These are phyloP conservation scores for Miniopterus natalensis DNA, from an alignment of 2,113 vertebrate species.

Conservation along the genomic window DNA sequence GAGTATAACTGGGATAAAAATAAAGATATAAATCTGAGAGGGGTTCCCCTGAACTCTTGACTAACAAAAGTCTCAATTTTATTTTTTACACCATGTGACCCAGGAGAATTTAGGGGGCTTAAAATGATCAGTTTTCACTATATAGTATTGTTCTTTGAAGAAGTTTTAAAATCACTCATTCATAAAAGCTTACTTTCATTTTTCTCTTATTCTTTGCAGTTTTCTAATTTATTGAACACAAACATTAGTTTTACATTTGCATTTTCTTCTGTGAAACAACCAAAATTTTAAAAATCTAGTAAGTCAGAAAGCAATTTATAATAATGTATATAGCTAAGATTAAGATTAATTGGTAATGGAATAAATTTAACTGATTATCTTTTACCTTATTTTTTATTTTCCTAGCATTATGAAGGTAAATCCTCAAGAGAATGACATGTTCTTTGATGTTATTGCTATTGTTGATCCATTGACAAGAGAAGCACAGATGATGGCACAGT, in stretches of 20 bases:
- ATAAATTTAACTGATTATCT: constrained; percentile 14
- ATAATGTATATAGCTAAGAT: background rate
- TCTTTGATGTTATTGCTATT: constrained; percentile 94
- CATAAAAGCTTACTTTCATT: constrained; percentile 12
- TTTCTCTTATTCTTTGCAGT: constrained; percentile 15
- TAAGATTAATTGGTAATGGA: background rate
- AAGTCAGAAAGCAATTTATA: constrained; percentile 1
- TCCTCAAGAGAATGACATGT: constrained; percentile 90
- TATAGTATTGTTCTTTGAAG: constrained; percentile 3
- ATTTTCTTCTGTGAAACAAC: constrained; percentile 58
- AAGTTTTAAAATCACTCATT: background rate
- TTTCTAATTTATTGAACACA: background rate
- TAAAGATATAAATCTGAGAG: background rate
- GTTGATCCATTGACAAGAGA: constrained; percentile 96
- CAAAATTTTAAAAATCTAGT: background rate
- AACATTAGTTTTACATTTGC: constrained; percentile 24
- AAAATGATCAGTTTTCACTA: constrained; percentile 24
- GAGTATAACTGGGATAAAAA: background rate
- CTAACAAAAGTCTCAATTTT: background rate
- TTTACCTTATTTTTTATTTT: constrained; percentile 56
- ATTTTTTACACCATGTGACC: background rate
- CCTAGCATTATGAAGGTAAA: constrained; percentile 91
- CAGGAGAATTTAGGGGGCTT: background rate
- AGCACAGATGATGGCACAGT: constrained; percentile 95
- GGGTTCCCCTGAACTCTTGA: background rate